Evolutionary conservation across 2,113 vertebrate species (phyloP).

Genomic region (Indicator indicator): DNA sequence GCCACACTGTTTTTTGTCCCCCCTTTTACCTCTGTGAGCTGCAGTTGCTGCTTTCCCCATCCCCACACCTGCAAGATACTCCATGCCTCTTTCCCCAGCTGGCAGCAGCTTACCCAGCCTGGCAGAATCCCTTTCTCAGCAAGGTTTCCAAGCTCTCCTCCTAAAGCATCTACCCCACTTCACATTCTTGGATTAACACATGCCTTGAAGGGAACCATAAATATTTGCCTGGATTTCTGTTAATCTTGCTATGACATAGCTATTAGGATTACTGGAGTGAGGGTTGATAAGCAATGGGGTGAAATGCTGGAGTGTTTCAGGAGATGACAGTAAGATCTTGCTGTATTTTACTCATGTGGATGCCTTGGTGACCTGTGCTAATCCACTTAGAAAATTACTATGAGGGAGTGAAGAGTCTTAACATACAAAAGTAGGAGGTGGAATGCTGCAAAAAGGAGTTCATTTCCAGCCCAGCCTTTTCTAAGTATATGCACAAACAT

Average conservation of each 20-base stretch:
- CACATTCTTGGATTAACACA: neutral
- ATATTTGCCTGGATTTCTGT: constrained; percentile 39
- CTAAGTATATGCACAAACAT: neutral
- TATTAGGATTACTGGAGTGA: constrained; percentile 43
- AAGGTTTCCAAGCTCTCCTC: neutral
- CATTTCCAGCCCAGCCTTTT: constrained; percentile 1
- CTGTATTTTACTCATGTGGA: constrained; percentile 27
- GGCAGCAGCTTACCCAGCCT: neutral
- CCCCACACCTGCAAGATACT: neutral
- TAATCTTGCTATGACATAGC: constrained; percentile 40
- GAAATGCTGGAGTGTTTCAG: constrained; percentile 1
- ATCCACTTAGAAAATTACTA: constrained; percentile 47
- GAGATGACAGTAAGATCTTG: constrained; percentile 10
- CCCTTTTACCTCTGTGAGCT: neutral
- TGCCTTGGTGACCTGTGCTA: constrained; percentile 27
- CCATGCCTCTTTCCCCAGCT: neutral
- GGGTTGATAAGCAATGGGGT: constrained; percentile 7
- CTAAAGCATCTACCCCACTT: neutral
- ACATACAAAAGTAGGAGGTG: neutral
- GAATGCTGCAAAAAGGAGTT: constrained; percentile 4
- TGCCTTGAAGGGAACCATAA: constrained; percentile 37
- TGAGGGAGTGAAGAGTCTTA: neutral
- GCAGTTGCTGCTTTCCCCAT: neutral
- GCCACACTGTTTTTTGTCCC: neutral
- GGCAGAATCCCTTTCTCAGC: neutral